These are phyloP conservation scores for Myrmecophaga tridactyla DNA, from an alignment of 2,113 vertebrate genomes.

Conservation along the genomic window DNA sequence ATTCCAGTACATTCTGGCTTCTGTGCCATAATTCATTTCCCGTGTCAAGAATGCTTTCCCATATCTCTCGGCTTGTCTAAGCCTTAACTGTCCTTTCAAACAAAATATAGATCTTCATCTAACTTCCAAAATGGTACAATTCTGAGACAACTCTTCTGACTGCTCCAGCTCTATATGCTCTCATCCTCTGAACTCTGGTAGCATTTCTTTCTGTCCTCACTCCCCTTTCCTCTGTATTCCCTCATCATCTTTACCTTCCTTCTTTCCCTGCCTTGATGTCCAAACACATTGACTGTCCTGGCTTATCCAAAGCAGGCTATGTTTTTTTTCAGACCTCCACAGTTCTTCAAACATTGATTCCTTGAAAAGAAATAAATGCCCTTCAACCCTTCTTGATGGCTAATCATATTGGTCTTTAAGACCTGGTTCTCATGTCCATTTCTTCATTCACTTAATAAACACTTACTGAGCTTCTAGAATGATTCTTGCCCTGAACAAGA, in stretches of 20 bases:
- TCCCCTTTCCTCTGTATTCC: no score
- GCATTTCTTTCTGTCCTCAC: not conserved
- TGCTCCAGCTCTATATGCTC: rapidly evolving
- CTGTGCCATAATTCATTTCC: not conserved
- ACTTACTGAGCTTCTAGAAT: not conserved
- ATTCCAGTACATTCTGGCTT: slow-evolving; percentile 48
- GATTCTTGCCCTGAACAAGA: not conserved
- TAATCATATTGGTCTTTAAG: not conserved
- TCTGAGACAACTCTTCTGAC: not conserved
- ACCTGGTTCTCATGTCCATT: not conserved
- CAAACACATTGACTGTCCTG: not conserved
- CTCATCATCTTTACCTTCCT: not conserved
- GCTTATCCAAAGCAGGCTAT: not conserved
- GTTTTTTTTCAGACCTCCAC: not conserved
- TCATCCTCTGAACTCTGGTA: not conserved
- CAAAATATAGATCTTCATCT: not conserved
- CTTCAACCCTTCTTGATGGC: not conserved
- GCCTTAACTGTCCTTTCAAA: not conserved
- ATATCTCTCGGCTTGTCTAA: not conserved
- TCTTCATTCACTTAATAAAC: not conserved
- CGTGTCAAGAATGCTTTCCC: not conserved
- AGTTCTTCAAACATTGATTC: not conserved
- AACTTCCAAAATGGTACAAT: not conserved
- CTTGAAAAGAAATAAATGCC: not conserved
- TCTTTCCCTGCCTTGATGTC: not conserved